phyloP scores from a whole-genome alignment of 2,888 invertebrate species.

The Idaea aversata region DNA sequence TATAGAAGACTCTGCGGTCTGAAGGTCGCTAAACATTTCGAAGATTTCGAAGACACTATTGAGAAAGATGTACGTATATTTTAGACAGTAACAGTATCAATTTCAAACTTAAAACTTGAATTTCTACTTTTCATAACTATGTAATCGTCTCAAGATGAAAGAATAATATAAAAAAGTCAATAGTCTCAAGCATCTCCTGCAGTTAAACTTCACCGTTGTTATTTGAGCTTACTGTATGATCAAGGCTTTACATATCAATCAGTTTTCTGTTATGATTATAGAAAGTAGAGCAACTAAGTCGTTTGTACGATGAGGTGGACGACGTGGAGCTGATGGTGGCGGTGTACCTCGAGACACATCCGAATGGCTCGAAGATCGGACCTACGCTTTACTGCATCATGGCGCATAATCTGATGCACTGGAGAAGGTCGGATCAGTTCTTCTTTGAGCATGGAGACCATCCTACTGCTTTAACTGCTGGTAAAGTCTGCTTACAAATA shows the following conservation, averaged over 20 bases:
- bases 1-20: slow-evolving; percentile 90
- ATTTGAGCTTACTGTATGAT: too few relatives aligned
- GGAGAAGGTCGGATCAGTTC: slow-evolving; percentile 39
- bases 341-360: slow-evolving; percentile 36
- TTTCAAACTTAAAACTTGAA: background rate
- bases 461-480: slow-evolving; percentile 34
- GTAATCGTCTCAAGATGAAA: too few relatives aligned
- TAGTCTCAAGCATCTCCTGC: background rate
- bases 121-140: too few relatives aligned
- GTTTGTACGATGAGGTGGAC: slow-evolving; percentile 39
- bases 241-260: too few relatives aligned
- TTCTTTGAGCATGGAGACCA: slow-evolving; percentile 45
- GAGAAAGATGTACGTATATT: slow-evolving; percentile 35
- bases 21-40: slow-evolving; percentile 84
- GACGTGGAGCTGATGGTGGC: slow-evolving; percentile 45
- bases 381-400: slow-evolving; percentile 44
- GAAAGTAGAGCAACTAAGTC: slow-evolving; percentile 40
- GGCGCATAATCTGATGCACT: slow-evolving; percentile 35
- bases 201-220: too few relatives aligned
- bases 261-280: slow-evolving; percentile 12
- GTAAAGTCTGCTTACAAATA: slow-evolving; percentile 16
- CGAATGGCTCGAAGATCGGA: slow-evolving; percentile 31
- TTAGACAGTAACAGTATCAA: slow-evolving; percentile 8
- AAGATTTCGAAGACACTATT: slow-evolving; percentile 87
- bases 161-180: background rate